phyloP scores from a whole-genome alignment of 2,888 invertebrate species.

The Noctua fimbriata region DNA sequence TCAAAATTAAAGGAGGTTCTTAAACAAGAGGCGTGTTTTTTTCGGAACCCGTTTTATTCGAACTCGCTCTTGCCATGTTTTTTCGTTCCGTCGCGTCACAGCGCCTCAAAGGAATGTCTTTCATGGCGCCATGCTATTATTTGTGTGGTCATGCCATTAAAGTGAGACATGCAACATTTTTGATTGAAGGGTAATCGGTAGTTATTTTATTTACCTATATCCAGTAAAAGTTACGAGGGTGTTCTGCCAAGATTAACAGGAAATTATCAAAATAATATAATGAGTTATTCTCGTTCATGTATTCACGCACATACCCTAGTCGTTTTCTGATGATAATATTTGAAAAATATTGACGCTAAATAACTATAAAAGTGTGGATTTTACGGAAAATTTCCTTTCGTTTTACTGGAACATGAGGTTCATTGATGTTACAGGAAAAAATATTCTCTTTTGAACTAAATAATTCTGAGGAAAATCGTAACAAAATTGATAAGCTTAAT shows the following conservation, averaged over 20 bases:
- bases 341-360: neutral
- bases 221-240: constrained; percentile 16
- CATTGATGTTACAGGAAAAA: neutral
- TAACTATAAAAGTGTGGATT: neutral
- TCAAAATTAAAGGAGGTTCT: neutral
- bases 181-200: constrained; percentile 27
- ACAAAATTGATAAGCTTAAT: neutral
- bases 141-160: constrained; percentile 15
- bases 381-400: neutral
- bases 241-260: neutral
- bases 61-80: neutral
- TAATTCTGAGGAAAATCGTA: neutral
- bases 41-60: neutral
- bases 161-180: neutral
- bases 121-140: neutral
- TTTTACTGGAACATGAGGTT: neutral
- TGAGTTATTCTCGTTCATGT: neutral
- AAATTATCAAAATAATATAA: neutral
- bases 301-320: neutral
- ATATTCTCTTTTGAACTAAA: neutral
- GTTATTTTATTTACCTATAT: constrained; percentile 17
- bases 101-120: constrained; percentile 2
- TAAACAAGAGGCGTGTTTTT: neutral
- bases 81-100: neutral
- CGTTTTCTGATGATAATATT: neutral